phyloP scores from a whole-genome alignment of 2,888 invertebrate species.

The Zygogramma bicolorata region DNA sequence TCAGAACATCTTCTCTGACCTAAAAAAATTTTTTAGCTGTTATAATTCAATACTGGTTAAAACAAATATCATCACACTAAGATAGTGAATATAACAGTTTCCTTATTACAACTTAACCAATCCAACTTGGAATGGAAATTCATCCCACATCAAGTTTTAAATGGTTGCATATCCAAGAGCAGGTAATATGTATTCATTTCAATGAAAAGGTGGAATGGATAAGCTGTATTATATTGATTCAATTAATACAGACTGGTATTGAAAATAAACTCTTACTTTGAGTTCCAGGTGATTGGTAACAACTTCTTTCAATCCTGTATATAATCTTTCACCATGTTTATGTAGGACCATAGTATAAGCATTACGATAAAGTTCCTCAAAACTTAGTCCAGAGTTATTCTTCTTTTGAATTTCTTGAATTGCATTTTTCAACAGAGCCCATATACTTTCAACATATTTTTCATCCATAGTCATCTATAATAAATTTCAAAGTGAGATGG shows the following conservation, averaged over 20 bases:
- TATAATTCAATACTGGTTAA: too few relatives aligned
- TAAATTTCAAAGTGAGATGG: not conserved
- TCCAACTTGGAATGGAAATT: too few relatives aligned
- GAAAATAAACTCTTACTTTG: conserved; percentile 85
- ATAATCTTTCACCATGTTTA: conserved; percentile 98
- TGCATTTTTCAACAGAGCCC: conserved; percentile 96
- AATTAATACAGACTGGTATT: not conserved
- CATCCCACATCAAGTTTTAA: too few relatives aligned
- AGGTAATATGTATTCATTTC: too few relatives aligned
- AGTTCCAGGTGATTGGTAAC: conserved; percentile 96
- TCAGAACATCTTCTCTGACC: conserved; percentile 94
- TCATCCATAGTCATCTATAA: conserved; percentile 99
- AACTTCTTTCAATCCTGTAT: conserved; percentile 97
- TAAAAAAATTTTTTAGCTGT: conserved; percentile 60
- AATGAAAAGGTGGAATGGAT: too few relatives aligned
- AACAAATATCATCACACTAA: too few relatives aligned
- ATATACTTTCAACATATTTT: conserved; percentile 97
- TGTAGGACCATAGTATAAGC: conserved; percentile 99
- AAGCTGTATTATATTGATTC: not conserved
- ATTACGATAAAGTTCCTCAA: conserved; percentile 99
- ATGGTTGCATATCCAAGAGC: too few relatives aligned
- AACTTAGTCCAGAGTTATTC: conserved; percentile 99
- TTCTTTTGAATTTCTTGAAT: conserved; percentile 99
- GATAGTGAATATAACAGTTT: too few relatives aligned
- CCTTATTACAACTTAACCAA: too few relatives aligned